Conservation (phyloP, 2,797 vertebrate genomes). For the Ispidina picta region DNA sequence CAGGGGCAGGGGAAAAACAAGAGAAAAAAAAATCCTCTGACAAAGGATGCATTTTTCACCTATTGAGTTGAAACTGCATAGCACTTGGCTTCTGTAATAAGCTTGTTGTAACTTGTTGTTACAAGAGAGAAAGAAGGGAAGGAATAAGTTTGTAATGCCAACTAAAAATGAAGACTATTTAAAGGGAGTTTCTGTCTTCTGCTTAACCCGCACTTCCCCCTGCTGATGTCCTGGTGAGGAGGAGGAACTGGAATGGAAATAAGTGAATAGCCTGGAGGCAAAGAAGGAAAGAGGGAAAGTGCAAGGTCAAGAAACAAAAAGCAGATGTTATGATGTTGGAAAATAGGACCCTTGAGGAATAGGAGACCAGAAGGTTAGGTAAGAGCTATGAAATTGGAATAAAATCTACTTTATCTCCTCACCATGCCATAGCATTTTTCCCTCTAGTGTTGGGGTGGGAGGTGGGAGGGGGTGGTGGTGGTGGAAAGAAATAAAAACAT, state of each 20-base stretch:
- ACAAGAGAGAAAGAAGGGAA: not conserved
- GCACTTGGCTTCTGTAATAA: not conserved
- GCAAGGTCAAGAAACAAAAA: conserved; percentile 43
- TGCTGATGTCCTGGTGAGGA: not conserved
- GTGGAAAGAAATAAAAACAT: not conserved
- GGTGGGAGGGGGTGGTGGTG: too few relatives aligned
- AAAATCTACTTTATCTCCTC: not conserved
- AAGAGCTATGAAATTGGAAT: not conserved
- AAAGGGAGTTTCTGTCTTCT: not conserved
- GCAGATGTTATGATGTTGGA: conserved; percentile 8
- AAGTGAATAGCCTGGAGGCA: conserved; percentile 21
- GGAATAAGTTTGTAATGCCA: not conserved
- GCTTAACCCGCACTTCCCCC: conserved; percentile 15
- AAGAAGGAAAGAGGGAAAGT: conserved; percentile 10
- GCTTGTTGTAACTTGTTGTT: not conserved
- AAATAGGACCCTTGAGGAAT: conserved; percentile 27
- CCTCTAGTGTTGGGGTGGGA: not conserved
- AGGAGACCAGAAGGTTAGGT: not conserved
- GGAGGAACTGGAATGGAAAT: conserved; percentile 6
- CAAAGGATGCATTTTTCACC: not conserved
- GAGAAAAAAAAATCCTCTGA: not conserved
- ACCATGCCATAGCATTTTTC: not conserved
- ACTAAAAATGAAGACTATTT: not conserved
- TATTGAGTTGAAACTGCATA: not conserved
- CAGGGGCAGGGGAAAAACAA: not conserved